Base-by-base conservation (phyloP, 2,113 vertebrate species). In the Coptodon bakossiorum region DNA sequence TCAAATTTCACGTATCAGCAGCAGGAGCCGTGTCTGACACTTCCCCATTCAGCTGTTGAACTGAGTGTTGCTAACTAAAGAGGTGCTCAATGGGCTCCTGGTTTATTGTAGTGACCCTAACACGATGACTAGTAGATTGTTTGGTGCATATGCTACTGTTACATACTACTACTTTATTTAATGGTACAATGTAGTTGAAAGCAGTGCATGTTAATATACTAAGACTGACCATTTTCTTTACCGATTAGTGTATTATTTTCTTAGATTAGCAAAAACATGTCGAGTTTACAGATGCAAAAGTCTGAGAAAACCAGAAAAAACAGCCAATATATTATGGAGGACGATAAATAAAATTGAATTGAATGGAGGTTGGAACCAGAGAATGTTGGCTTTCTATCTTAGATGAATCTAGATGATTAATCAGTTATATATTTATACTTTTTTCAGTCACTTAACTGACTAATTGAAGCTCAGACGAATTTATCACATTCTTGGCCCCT, bases 1-100 rank as follows among this genome's bases (percentile, higher is more conserved):
- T 90, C 31, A 73, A 56, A 86, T 88, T 88, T 86, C 68, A 81
- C 13, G 57, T 78, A 82, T 82, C 86, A 88, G 76, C 83, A 54
- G 83, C 53, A 31, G 86, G 61, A 90, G 84, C 52, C 8, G 6
- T 81, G 50, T 84, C 40, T 45, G 85, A 88, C 82, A 53, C 48
- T 27, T 86, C 19, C 82, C 81, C 48, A 63, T 91, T 86, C 81
- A 83, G 81, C 86, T 71, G 40, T 22, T 85, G 59, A 86, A 59
- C 80, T 12, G 45, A 48, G 59, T 56, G 83, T 57, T 73, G 43
- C 36, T 17, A 80, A 80, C 66, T 81, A 53, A 91, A 92, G 91
- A 89, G 81, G 66, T 76, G 85, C 54, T 94, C 57, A 13, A 22
- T 85, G 43, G 48, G 34, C 36, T 40, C 34, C 63, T 63, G 71